Percentiles rank a stretch among this genome's conserved stretches.
These are phyloP conservation scores for Thrips palmi DNA, from an alignment of 1,140 invertebrate species.

Conservation along the genomic window DNA sequence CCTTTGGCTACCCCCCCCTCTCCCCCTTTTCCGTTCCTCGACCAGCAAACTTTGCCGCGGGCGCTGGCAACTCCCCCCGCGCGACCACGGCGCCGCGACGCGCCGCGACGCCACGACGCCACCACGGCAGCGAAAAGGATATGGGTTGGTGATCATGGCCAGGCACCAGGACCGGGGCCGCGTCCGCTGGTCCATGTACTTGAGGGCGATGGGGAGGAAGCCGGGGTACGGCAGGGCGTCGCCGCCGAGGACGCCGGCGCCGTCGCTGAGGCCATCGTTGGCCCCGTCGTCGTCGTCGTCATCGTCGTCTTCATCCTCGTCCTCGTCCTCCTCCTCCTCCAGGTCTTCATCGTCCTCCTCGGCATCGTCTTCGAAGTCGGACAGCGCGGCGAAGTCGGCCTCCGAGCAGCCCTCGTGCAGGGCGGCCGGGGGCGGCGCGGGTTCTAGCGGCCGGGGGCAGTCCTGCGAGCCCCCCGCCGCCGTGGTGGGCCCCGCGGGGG, in stretches of 20 bases:
- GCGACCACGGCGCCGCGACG: no score
- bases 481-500: no score
- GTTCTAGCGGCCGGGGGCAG: background rate
- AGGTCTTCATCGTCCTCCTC: slow-evolving; percentile 11
- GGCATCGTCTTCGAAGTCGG: slow-evolving; percentile 19
- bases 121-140: slow-evolving; percentile 87
- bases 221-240: slow-evolving; percentile 66
- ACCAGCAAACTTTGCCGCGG: background rate
- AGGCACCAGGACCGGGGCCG: slow-evolving; percentile 80
- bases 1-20: slow-evolving; percentile 3
- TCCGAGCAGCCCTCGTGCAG: slow-evolving; percentile 23
- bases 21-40: slow-evolving; percentile 19
- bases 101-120: no score
- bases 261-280: background rate
- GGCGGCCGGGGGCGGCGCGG: slow-evolving; percentile 7
- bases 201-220: slow-evolving; percentile 62
- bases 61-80: no score
- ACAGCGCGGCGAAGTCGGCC: slow-evolving; percentile 26
- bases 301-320: slow-evolving; percentile 15
- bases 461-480: background rate
- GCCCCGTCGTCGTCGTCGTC: slow-evolving; percentile 15
- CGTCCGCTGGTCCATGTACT: slow-evolving; percentile 72
- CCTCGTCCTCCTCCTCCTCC: slow-evolving; percentile 11
- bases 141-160: slow-evolving; percentile 92
- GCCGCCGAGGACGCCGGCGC: slow-evolving; percentile 10